Percentiles rank a stretch among this genome's conserved stretches.
These are phyloP conservation scores for Antitype chi DNA, from an alignment of 2,888 invertebrate species.

Conservation along the genomic window DNA sequence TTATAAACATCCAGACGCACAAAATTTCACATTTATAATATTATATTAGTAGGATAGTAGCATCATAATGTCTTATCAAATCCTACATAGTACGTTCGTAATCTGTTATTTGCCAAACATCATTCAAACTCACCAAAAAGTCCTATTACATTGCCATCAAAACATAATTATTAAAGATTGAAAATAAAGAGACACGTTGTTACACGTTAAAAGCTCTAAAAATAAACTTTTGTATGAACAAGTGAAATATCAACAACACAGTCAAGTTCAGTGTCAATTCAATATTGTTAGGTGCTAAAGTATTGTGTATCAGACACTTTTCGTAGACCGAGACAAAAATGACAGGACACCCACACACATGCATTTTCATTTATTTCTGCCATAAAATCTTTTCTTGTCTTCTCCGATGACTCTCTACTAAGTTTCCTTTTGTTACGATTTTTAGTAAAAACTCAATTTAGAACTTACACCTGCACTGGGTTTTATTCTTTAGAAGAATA, in stretches of 20 bases:
- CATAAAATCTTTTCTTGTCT: slow-evolving; percentile 44
- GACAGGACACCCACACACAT: slow-evolving; percentile 27
- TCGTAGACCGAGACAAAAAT: slow-evolving; percentile 15
- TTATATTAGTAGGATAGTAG: too few relatives aligned
- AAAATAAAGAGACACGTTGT: too few relatives aligned
- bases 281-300: slow-evolving; percentile 9
- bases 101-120: not conserved
- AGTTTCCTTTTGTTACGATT: slow-evolving; percentile 32
- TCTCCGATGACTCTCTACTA: slow-evolving; percentile 18
- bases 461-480: slow-evolving; percentile 27
- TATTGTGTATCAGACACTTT: slow-evolving; percentile 41
- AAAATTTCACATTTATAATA: too few relatives aligned
- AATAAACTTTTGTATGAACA: not conserved
- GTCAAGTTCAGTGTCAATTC: slow-evolving; percentile 16
- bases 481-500: slow-evolving; percentile 24
- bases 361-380: slow-evolving; percentile 22
- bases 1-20: too few relatives aligned
- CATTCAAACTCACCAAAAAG: not conserved
- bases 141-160: not conserved
- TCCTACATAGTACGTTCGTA: too few relatives aligned
- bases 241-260: not conserved
- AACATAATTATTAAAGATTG: not conserved
- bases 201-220: not conserved
- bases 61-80: too few relatives aligned
- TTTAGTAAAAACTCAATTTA: slow-evolving; percentile 23